phyloP scores from a whole-genome alignment of 2,888 invertebrate genomes.

The Nomada ferruginata region DNA sequence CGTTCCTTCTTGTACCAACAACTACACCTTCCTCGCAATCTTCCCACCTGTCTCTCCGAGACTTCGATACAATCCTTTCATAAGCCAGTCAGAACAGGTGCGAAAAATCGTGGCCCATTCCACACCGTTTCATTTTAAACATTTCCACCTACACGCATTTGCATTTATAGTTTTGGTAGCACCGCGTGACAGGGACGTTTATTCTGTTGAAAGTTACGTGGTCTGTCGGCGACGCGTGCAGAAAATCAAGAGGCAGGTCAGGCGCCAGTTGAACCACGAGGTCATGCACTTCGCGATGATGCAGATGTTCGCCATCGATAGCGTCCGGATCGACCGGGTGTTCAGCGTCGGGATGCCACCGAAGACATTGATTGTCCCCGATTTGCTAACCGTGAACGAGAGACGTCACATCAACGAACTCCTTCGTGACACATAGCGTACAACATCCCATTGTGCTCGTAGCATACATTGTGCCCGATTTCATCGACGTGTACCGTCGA shows the following conservation, averaged over 20 bases:
- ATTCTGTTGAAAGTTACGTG: constrained; percentile 85
- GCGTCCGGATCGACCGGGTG: constrained; percentile 88
- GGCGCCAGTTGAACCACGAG: constrained; percentile 87
- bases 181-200: background rate
- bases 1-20: background rate
- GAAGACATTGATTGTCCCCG: constrained; percentile 71
- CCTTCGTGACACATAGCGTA: constrained; percentile 43
- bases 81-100: no score
- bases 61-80: no score
- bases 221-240: constrained; percentile 88
- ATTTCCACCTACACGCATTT: no score
- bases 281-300: constrained; percentile 87
- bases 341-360: constrained; percentile 85
- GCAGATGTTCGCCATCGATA: constrained; percentile 87
- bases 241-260: constrained; percentile 84
- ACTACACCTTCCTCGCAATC: background rate
- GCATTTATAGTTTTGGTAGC: background rate
- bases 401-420: constrained; percentile 71
- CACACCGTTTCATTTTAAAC: no score
- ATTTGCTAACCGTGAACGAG: constrained; percentile 74
- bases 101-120: no score
- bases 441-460: background rate
- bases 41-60: no score
- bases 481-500: constrained; percentile 11
- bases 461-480: constrained; percentile 2